These are phyloP conservation scores for Hirundo rustica DNA, from an alignment of 2,797 vertebrate species.

Conservation along the genomic window DNA sequence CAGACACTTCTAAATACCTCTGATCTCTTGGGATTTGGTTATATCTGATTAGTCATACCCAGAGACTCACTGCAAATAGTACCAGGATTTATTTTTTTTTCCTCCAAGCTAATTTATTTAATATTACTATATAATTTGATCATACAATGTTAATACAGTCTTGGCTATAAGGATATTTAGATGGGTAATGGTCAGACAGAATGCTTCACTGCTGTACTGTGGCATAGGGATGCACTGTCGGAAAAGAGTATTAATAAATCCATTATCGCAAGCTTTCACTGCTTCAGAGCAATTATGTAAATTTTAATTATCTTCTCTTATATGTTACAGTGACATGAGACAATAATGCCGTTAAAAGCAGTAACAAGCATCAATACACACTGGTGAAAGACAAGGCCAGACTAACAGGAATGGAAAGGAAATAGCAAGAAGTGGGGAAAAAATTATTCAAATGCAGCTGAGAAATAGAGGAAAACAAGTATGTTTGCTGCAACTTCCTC, in stretches of 20 bases:
- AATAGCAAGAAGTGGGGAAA: background rate
- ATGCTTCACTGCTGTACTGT: background rate
- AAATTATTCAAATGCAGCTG: background rate
- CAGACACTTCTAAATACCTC: background rate
- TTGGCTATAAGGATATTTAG: background rate
- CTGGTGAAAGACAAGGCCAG: background rate
- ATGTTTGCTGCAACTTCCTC: background rate
- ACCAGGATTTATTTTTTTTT: background rate
- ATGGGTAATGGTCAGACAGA: background rate
- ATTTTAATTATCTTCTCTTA: background rate
- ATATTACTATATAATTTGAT: background rate
- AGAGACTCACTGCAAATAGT: background rate
- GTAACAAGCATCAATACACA: background rate
- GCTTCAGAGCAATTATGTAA: background rate
- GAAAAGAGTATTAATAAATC: background rate
- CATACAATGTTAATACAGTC: background rate
- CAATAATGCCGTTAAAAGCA: constrained; percentile 10
- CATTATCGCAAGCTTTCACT: background rate
- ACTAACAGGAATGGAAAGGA: background rate
- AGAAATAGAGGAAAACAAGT: background rate
- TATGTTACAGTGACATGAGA: background rate
- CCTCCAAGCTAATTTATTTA: background rate
- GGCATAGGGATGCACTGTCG: background rate
- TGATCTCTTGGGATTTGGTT: background rate
- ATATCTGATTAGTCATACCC: background rate